These are phyloP conservation scores for Melanostoma scalare DNA, from an alignment of 2,888 invertebrate genomes.

Conservation along the genomic window DNA sequence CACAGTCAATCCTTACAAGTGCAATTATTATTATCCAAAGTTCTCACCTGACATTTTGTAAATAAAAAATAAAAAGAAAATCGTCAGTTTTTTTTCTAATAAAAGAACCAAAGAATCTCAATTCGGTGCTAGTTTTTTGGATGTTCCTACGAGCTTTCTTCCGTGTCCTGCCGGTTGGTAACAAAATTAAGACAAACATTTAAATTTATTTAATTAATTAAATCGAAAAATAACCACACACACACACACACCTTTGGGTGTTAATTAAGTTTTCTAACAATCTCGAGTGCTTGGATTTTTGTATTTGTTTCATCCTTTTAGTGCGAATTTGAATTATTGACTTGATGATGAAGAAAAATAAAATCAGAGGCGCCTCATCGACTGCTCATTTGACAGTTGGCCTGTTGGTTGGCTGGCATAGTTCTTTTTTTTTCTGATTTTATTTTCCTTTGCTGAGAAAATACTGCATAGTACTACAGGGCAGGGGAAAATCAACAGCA, in stretches of 20 bases:
- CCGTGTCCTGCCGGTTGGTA: slow-evolving; percentile 81
- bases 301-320: neutral
- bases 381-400: slow-evolving; percentile 62
- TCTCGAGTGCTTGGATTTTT: neutral
- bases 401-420: slow-evolving; percentile 56
- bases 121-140: slow-evolving; percentile 76
- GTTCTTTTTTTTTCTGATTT: slow-evolving; percentile 26
- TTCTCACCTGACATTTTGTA: slow-evolving; percentile 33
- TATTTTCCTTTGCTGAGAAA: slow-evolving; percentile 29
- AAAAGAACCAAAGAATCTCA: slow-evolving; percentile 28
- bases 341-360: slow-evolving; percentile 14
- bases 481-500: slow-evolving; percentile 13
- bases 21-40: slow-evolving; percentile 54
- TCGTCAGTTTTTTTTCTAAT: neutral
- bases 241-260: neutral
- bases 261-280: slow-evolving; percentile 17
- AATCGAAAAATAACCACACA: neutral
- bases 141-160: slow-evolving; percentile 81
- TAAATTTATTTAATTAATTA: slow-evolving; percentile 39
- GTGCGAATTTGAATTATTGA: slow-evolving; percentile 49
- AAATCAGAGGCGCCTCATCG: slow-evolving; percentile 48
- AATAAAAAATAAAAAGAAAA: slow-evolving; percentile 12
- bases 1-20: slow-evolving; percentile 69
- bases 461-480: slow-evolving; percentile 52
- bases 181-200: slow-evolving; percentile 21